Base-by-base conservation (phyloP, 1,140 invertebrate species). In the Papilio polytes region DNA sequence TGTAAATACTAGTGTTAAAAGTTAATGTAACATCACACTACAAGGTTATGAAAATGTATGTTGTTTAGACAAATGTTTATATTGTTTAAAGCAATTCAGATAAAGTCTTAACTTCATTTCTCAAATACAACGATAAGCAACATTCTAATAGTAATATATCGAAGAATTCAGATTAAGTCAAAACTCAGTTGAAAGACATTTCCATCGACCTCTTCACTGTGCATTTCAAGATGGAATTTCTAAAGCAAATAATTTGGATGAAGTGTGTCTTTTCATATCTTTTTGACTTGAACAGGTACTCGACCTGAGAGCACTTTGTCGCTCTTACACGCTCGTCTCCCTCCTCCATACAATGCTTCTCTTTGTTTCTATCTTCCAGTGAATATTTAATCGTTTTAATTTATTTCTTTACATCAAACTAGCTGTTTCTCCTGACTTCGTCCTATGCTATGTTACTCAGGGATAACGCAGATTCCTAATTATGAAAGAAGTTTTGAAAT, bases 261-360 rank as follows among this genome's bases (percentile, higher is more conserved):
- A 51, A 74, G 73, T 76, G 46, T 53, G 46, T 46, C 74, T 51
- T 76, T 76, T 76, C 74, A 76, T 76, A 76, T 53, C 74, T 51
- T 76, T 76, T 76, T 76, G 22, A 76, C 74, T 53, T 51, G 20
- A 36, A 48, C 31, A 72, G 74, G 44, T 70, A 15, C 79, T 80
- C 79, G 56, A 20, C 22, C 20, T 63, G 53, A 82, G 78, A 46
- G 74, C 78, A 46, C 81, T 80, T 79, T 36, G 44, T 48, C 76
- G 73, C 79, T 77, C 81, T 80, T 78, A 80, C 74, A 80, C 73
- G 76, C 78, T 80, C 81, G 31, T 78, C 74, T 66, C 77, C 31
- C 78, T 74, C 72, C 53, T 76, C 74, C 74, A 76, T 20, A 76
- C 74, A 76, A 48, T 22, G 51, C 51, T 76, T 76, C 74, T 13